A percentile compares a stretch with the other conserved stretches of the same genome.
Evolutionary conservation across 2,888 invertebrate genomes (phyloP).

Genomic region (Lepeophtheirus nordmannii): DNA sequence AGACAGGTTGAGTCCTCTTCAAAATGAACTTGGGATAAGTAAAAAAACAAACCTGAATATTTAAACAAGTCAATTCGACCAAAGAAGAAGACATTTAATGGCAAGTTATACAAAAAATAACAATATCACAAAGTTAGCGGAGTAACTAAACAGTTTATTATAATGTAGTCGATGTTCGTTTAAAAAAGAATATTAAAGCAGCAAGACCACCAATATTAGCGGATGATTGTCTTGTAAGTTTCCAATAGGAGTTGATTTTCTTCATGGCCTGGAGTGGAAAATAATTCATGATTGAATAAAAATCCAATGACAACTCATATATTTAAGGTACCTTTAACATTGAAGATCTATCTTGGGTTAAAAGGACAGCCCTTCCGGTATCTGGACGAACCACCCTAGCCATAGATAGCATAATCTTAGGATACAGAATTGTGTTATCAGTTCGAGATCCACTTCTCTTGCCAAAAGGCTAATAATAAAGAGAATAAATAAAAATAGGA

Average conservation of each 20-base stretch:
- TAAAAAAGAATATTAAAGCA: slow-evolving; percentile 32
- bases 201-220: slow-evolving; percentile 35
- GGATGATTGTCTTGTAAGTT: slow-evolving; percentile 29
- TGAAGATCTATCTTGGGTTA: slow-evolving; percentile 36
- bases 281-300: slow-evolving; percentile 4
- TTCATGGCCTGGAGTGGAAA: slow-evolving; percentile 28
- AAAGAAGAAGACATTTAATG: too few relatives aligned
- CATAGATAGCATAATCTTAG: slow-evolving; percentile 38
- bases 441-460: slow-evolving; percentile 40
- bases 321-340: slow-evolving; percentile 29
- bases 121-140: too few relatives aligned
- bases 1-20: too few relatives aligned
- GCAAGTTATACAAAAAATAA: too few relatives aligned
- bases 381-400: slow-evolving; percentile 37
- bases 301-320: slow-evolving; percentile 6
- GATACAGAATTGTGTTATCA: slow-evolving; percentile 41
- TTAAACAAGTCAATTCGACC: too few relatives aligned
- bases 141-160: too few relatives aligned
- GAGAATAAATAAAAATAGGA: slow-evolving; percentile 5
- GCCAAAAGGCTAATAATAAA: slow-evolving; percentile 39
- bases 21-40: too few relatives aligned
- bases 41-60: too few relatives aligned
- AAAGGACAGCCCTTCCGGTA: slow-evolving; percentile 40
- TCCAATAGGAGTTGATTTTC: slow-evolving; percentile 30
- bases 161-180: slow-evolving; percentile 25